Evolutionary conservation across 2,797 vertebrate species (phyloP), one percentile per base, ranked within the genome.

Genomic region (Gymnopithys bicolor): DNA sequence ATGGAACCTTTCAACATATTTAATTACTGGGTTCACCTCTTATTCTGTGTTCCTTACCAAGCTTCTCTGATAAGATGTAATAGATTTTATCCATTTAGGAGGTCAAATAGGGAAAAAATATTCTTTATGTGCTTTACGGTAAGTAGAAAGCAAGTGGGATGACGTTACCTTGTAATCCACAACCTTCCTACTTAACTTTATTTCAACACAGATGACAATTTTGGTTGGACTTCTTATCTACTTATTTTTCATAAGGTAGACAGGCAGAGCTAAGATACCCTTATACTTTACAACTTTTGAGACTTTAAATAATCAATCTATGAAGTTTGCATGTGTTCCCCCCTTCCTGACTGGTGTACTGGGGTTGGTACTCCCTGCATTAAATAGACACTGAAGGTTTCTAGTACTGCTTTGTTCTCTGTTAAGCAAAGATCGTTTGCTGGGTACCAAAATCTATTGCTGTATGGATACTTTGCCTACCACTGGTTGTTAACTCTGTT

Each of bases 401-500:
- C 43, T 59, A 18, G 30, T 80, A 60, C 58, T 66, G 27, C 67
- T 76, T 81, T 58, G 35, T 18, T 71, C 28, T 84, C 69, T 62
- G 13, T 43, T 80, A 76, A 73, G 30, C 43, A 39, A n/a, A 64
- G 30, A 19, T 11, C 51, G 19, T 68, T 91, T 90, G 35, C 68
- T 67, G 60, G 11, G 19, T 62, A 63, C 84, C 67, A 79, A 60
- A 53, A 62, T 59, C 17, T 66, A 4, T 51, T 68, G 43, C 33
- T 64, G 2, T 62, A 7, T 19, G 28, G 25, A 27, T 43, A 48
- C 45, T 78, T 56, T 70, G 19, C 58, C 46, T 67, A 30, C 28
- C 25, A 30, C 9, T 0, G 0, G 25, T 75, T 30, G n/a, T 78
- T 30, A 12, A 43, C 11, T 83, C 25, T 33, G 0, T 51, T 59